Evolutionary conservation across 1,140 invertebrate genomes (phyloP).

Genomic region (Calephelis nemesis): DNA sequence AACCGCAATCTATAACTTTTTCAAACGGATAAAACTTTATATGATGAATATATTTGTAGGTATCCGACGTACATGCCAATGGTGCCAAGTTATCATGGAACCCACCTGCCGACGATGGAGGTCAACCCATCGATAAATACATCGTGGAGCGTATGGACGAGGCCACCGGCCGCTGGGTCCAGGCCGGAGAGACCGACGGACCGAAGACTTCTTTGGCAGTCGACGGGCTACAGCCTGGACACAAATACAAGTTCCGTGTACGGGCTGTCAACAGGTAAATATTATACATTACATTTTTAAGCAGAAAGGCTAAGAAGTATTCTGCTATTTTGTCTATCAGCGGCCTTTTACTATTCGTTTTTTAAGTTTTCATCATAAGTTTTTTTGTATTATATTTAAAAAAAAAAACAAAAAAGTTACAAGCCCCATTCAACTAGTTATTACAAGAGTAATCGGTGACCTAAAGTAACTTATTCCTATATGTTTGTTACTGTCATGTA

Average conservation of each 20-base stretch:
- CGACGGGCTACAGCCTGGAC: conserved; percentile 90
- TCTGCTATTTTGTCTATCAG: no score
- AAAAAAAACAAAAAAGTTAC: no score
- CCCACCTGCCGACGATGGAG: conserved; percentile 94
- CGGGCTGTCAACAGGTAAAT: conserved; percentile 91
- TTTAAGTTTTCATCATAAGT: no score
- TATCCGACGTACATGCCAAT: conserved; percentile 91
- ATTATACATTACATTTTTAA: not conserved
- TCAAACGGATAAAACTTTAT: no score
- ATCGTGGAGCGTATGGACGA: conserved; percentile 97
- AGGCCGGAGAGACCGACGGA: conserved; percentile 92
- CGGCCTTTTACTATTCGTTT: no score
- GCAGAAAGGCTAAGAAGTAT: no score
- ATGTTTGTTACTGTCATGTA: no score
- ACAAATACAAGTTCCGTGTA: conserved; percentile 98
- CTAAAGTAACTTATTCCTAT: no score
- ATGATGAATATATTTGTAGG: conserved; percentile 39
- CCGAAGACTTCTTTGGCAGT: conserved; percentile 86
- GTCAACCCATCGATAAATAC: conserved; percentile 94
- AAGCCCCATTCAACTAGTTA: no score
- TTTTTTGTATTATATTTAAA: no score
- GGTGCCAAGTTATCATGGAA: conserved; percentile 93
- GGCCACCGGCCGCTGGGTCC: conserved; percentile 94
- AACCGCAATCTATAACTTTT: no score
- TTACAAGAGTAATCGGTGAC: no score